Evolutionary conservation across 2,888 invertebrate genomes (phyloP).

Genomic region (Graphium colonna): DNA sequence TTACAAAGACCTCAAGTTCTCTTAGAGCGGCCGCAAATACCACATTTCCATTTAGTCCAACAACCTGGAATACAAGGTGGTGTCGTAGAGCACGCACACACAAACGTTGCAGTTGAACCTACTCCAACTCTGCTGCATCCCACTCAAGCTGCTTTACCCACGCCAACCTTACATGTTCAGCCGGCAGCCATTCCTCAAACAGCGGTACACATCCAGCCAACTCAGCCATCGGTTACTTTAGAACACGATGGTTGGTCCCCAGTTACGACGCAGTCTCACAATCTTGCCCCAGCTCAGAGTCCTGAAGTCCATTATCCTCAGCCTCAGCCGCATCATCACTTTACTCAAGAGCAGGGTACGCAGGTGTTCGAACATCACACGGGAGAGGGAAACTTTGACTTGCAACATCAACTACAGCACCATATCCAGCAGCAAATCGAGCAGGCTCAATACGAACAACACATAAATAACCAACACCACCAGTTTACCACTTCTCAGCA

Average conservation of each 20-base stretch:
- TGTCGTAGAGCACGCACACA: constrained; percentile 43
- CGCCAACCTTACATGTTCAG: constrained; percentile 38
- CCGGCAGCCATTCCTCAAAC: constrained; percentile 37
- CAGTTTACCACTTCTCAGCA: constrained; percentile 37
- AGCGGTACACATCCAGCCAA: constrained; percentile 32
- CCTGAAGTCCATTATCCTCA: constrained; percentile 42
- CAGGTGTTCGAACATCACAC: constrained; percentile 65
- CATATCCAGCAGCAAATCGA: constrained; percentile 67
- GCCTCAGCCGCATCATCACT: constrained; percentile 48
- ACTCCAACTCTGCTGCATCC: constrained; percentile 34
- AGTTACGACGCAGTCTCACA: constrained; percentile 51
- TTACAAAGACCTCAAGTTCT: constrained; percentile 39
- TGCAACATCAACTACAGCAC: constrained; percentile 60
- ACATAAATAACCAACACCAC: constrained; percentile 36
- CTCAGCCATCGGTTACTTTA: constrained; percentile 39
- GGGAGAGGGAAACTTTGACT: constrained; percentile 52
- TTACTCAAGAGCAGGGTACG: constrained; percentile 60
- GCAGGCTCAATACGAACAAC: constrained; percentile 47
- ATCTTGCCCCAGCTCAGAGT: constrained; percentile 34
- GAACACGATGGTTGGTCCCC: constrained; percentile 71
- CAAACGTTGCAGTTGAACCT: constrained; percentile 38
- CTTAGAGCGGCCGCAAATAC: constrained; percentile 48
- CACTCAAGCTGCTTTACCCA: constrained; percentile 29
- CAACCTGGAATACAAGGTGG: constrained; percentile 38
- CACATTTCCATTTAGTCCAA: constrained; percentile 46